phyloP scores from a whole-genome alignment of 2,113 vertebrate genomes.

The Nibea coibor region DNA sequence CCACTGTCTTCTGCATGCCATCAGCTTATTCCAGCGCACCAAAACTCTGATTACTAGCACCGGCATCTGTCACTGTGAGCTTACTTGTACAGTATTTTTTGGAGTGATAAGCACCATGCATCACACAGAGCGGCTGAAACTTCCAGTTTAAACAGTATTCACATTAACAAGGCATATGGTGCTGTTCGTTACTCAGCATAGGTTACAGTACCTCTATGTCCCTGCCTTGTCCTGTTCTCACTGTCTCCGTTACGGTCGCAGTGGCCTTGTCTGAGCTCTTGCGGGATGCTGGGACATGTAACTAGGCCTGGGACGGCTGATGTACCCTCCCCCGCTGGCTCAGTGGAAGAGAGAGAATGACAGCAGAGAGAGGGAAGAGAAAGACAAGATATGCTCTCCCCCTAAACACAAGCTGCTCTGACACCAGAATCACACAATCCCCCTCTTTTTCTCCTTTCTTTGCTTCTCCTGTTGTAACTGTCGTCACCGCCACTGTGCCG shows the following conservation, averaged over 20 bases:
- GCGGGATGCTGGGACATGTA: constrained; percentile 80
- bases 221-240: constrained; percentile 59
- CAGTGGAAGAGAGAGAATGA: constrained; percentile 65
- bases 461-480: constrained; percentile 29
- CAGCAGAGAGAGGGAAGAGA: constrained; percentile 55
- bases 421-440: constrained; percentile 17
- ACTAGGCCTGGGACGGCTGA: constrained; percentile 77
- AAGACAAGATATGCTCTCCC: constrained; percentile 12
- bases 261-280: constrained; percentile 67
- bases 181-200: constrained; percentile 13
- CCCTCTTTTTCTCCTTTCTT: constrained; percentile 37
- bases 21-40: constrained; percentile 20
- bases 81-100: constrained; percentile 34
- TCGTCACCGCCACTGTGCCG: constrained; percentile 29
- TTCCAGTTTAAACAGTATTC: constrained; percentile 32
- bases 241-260: constrained; percentile 60
- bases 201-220: constrained; percentile 73
- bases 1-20: constrained; percentile 2
- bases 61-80: constrained; percentile 33
- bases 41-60: constrained; percentile 40
- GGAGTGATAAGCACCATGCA: constrained; percentile 18
- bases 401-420: constrained; percentile 41
- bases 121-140: constrained; percentile 53
- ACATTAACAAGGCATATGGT: background rate
- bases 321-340: constrained; percentile 73